phyloP scores from a whole-genome alignment of 2,888 invertebrate genomes.

The Zaprionus bogoriensis region DNA sequence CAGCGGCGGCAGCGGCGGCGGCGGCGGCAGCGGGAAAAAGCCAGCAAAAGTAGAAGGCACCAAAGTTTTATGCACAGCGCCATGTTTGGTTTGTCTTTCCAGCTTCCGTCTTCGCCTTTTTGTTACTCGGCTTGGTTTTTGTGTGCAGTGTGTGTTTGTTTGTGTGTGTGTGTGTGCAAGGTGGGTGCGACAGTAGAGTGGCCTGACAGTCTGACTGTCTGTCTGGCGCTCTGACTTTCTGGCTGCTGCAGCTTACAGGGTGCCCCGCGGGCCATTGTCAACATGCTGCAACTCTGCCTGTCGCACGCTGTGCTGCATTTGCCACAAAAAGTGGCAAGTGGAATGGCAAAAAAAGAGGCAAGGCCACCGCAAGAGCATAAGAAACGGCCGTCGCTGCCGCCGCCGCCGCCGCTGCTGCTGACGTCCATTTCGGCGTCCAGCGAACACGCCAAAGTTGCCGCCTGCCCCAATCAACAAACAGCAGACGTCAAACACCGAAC shows the following conservation, averaged over 20 bases:
- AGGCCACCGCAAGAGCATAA: conserved; percentile 45
- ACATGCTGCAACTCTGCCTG: conserved; percentile 8
- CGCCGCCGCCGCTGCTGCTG: no score
- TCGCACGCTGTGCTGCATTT: conserved; percentile 9
- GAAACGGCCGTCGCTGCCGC: conserved; percentile 39
- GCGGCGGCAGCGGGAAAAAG: conserved; percentile 12
- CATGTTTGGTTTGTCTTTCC: conserved; percentile 82
- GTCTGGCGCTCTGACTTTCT: conserved; percentile 20
- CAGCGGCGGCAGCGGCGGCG: conserved; percentile 3
- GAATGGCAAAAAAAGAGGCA: conserved; percentile 39
- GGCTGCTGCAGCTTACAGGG: not conserved
- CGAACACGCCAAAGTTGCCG: conserved; percentile 36
- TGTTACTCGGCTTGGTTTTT: conserved; percentile 40
- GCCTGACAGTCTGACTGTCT: conserved; percentile 9
- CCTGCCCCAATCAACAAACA: conserved; percentile 25
- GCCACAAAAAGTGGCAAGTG: conserved; percentile 40
- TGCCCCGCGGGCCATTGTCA: conserved; percentile 1
- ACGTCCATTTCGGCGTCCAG: conserved; percentile 20
- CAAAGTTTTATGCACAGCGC: conserved; percentile 74
- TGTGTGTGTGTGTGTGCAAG: conserved; percentile 9
- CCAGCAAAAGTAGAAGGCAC: conserved; percentile 35
- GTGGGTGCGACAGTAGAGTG: conserved; percentile 8
- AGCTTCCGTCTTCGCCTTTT: conserved; percentile 74
- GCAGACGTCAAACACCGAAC: conserved; percentile 14
- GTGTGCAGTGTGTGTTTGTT: conserved; percentile 17